Conservation (phyloP, 2,888 invertebrate genomes). For the Aleiodes leptofemur region DNA sequence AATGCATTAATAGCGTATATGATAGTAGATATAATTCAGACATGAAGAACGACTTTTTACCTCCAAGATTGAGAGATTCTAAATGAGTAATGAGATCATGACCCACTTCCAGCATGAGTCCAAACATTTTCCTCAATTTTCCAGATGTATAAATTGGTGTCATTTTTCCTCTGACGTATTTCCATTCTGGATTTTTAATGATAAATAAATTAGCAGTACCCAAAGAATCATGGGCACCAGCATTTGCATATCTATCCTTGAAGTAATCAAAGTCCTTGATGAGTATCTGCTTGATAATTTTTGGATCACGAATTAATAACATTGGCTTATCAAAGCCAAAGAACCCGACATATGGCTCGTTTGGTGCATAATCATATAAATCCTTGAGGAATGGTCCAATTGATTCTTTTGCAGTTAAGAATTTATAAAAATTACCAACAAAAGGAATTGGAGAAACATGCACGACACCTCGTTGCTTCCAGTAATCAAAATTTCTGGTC, state of each 20-base stretch:
- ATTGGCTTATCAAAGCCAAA: slow-evolving; percentile 69
- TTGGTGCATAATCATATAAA: slow-evolving; percentile 68
- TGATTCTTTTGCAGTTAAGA: slow-evolving; percentile 64
- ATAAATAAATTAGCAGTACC: slow-evolving; percentile 75
- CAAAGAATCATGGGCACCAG: slow-evolving; percentile 70
- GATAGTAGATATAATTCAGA: not conserved
- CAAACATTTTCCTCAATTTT: slow-evolving; percentile 67
- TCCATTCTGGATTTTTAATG: slow-evolving; percentile 75
- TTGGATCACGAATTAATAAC: slow-evolving; percentile 70
- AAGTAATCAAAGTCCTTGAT: slow-evolving; percentile 74
- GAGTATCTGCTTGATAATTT: slow-evolving; percentile 71
- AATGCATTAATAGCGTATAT: not conserved
- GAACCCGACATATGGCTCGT: slow-evolving; percentile 70
- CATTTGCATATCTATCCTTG: slow-evolving; percentile 65
- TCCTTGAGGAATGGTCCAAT: slow-evolving; percentile 70
- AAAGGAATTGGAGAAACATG: slow-evolving; percentile 71
- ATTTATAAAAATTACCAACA: slow-evolving; percentile 74
- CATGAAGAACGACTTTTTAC: slow-evolving; percentile 45
- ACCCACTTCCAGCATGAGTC: slow-evolving; percentile 61
- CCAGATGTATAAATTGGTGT: slow-evolving; percentile 75
- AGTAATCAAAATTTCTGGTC: slow-evolving; percentile 66
- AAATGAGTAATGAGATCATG: slow-evolving; percentile 59
- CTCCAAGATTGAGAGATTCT: slow-evolving; percentile 54
- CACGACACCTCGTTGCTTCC: slow-evolving; percentile 72
- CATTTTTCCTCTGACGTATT: slow-evolving; percentile 72